These are phyloP conservation scores for Drosophila robusta DNA, from an alignment of 2,888 invertebrate genomes.

Conservation along the genomic window DNA sequence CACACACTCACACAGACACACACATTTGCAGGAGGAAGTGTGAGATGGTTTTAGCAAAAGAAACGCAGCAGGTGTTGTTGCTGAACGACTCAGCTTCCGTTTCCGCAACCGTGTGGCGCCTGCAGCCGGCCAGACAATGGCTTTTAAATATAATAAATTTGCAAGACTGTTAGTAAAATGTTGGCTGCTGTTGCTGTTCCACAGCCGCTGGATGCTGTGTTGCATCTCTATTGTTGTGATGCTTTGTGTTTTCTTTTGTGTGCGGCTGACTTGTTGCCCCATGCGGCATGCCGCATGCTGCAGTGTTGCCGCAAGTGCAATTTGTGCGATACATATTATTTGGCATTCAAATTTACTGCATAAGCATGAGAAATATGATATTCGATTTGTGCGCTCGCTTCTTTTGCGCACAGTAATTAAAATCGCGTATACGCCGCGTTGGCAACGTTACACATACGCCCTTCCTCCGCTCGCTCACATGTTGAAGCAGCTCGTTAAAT, in stretches of 20 bases:
- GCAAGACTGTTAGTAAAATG: constrained; percentile 42
- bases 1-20: constrained; percentile 4
- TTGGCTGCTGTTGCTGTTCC: neutral
- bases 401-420: constrained; percentile 39
- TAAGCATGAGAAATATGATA: constrained; percentile 5
- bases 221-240: constrained; percentile 5
- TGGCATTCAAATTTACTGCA: neutral
- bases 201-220: neutral
- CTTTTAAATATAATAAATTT: constrained; percentile 50
- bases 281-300: neutral
- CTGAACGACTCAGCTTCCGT: constrained; percentile 35
- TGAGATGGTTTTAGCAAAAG: constrained; percentile 3
- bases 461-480: neutral
- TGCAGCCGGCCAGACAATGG: constrained; percentile 31
- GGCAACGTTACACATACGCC: constrained; percentile 33
- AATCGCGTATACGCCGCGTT: constrained; percentile 36
- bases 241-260: constrained; percentile 10
- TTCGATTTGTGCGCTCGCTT: constrained; percentile 18
- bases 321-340: neutral
- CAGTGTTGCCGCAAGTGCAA: constrained; percentile 3
- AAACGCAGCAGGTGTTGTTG: constrained; percentile 21
- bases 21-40: neutral
- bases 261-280: constrained; percentile 9
- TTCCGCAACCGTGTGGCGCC: constrained; percentile 21
- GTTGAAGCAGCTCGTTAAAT: constrained; percentile 37